Evolutionary conservation across 1,140 invertebrate genomes (phyloP), one percentile per base, ranked within the genome.

Genomic region (Neodiprion pinetum): DNA sequence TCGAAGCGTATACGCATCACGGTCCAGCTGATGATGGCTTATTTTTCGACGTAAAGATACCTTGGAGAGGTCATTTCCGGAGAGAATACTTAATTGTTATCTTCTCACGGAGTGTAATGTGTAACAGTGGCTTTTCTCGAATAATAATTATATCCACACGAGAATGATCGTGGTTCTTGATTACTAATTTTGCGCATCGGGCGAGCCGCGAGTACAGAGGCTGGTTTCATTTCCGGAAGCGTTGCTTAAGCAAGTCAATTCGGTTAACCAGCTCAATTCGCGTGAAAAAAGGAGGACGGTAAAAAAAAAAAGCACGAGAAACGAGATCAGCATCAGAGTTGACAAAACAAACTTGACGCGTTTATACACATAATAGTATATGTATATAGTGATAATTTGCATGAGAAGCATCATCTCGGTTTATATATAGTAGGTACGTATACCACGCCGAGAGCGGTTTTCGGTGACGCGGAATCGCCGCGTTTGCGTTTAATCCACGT

Each of bases 331-430:
- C 17, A 75, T 72, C 77, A 78, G 67, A 66, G 40, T 72, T 21
- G 65, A 49, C 70, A 73, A 75, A 75, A 76, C 40, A n/a, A 71
- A 70, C 65, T 67, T 66, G 9, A 50, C 48, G 66, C 65, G 28
- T 40, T 53, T 28, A 73, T 23, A 73, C 61, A 48, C 48, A 65
- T 53, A 68, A 67, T 73, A 61, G 69, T 70, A 28, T 74, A 65
- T 48, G 72, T 73, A 77, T 77, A 78, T 76, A 76, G 72, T 74
- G 77, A 75, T 73, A 87, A 88, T 88, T 88, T 87, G 86, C 84
- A 85, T 86, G 86, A 87, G 86, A 88, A 88, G 84, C 84, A 75
- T 53, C 71, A 78, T 77, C 79, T 77, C 28, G 70, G 67, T 78
- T 11, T 47, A 72, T 73, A 48, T 69, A 11, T 68, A 21, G 76